Conservation (phyloP, 2,113 vertebrate species). For the Archocentrus centrarchus region DNA sequence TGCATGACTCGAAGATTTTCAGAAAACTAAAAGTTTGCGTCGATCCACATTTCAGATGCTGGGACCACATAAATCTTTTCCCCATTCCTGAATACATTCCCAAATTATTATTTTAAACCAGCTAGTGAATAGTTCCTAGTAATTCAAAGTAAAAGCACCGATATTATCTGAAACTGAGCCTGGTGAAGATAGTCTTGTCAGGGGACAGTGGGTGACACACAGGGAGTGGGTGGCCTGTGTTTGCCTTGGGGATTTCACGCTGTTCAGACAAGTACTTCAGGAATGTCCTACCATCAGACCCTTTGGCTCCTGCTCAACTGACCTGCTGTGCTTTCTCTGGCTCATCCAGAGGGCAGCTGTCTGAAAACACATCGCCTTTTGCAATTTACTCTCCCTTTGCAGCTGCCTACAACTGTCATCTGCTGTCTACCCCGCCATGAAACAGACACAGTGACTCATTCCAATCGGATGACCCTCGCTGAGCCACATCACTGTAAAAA, state of each 20-base stretch:
- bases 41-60: neutral
- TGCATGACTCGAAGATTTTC: neutral
- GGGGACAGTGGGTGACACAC: constrained; percentile 40
- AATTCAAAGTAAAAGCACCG: neutral
- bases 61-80: neutral
- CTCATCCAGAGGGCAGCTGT: constrained; percentile 68
- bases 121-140: too few species aligned
- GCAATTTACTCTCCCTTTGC: constrained; percentile 34
- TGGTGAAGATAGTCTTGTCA: neutral
- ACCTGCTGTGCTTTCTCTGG: constrained; percentile 52
- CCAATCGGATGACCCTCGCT: neutral
- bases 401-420: constrained; percentile 53
- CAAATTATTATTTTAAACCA: neutral
- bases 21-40: neutral
- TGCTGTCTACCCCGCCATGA: constrained; percentile 29
- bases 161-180: neutral
- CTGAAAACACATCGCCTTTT: constrained; percentile 47
- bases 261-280: constrained; percentile 73
- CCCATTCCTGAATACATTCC: neutral
- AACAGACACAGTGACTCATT: constrained; percentile 50
- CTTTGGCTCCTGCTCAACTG: constrained; percentile 66
- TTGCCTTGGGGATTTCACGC: constrained; percentile 75
- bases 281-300: constrained; percentile 76
- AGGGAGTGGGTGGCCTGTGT: constrained; percentile 68
- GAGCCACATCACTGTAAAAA: constrained; percentile 41